phyloP scores from a whole-genome alignment of 2,888 invertebrate species.

The Sycophila texana region DNA sequence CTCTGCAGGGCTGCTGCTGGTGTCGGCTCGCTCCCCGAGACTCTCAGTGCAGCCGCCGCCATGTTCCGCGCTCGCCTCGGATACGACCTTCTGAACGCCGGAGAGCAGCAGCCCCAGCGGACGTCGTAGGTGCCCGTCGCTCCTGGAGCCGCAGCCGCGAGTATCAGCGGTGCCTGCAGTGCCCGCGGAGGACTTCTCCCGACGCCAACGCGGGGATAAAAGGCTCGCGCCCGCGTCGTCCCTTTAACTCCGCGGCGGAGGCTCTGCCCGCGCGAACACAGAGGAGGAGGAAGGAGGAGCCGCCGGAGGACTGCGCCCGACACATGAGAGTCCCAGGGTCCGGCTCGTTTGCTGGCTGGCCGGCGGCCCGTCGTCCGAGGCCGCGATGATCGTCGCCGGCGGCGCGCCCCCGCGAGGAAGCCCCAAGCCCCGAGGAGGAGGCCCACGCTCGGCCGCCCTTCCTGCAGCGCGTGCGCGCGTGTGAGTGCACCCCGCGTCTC shows the following conservation, averaged over 20 bases:
- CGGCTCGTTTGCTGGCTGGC: not conserved
- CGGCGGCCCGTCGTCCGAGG: conserved; percentile 7
- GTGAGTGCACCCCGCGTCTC: not conserved
- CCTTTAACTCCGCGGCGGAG: not conserved
- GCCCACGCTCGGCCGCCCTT: not conserved
- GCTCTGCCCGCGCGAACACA: not conserved
- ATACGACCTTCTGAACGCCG: not conserved
- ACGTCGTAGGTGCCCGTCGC: no score
- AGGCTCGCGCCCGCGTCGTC: no score
- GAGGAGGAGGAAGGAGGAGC: not conserved
- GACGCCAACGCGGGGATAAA: no score
- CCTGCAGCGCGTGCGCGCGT: not conserved
- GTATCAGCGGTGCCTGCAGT: no score
- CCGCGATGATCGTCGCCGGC: conserved; percentile 19
- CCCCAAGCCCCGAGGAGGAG: conserved; percentile 6
- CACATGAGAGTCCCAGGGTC: conserved; percentile 10
- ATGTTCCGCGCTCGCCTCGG: conserved; percentile 36
- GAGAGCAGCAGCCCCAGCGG: not conserved
- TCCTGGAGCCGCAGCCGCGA: no score
- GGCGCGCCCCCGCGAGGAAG: conserved; percentile 11
- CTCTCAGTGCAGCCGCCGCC: conserved; percentile 30
- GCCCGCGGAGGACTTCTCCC: no score
- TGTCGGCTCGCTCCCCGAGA: not conserved
- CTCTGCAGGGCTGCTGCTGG: not conserved
- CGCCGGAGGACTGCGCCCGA: not conserved